These are phyloP conservation scores for Tangara arthus DNA, from an alignment of 2,797 vertebrate genomes.

Conservation along the genomic window DNA sequence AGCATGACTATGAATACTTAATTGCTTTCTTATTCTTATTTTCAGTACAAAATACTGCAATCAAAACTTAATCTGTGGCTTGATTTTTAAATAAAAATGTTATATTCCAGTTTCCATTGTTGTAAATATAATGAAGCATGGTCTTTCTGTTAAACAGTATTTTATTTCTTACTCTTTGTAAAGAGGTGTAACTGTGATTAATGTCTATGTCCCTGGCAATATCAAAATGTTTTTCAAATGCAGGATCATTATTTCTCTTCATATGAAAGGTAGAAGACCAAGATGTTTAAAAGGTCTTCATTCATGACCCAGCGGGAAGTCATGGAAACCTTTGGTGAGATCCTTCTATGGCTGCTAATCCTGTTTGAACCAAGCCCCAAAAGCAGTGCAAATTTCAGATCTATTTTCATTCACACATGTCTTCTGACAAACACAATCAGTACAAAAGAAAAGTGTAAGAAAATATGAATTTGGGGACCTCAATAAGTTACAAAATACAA, in stretches of 20 bases:
- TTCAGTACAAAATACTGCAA: constrained; percentile 45
- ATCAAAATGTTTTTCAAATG: constrained; percentile 19
- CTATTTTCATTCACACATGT: not conserved
- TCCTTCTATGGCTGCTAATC: not conserved
- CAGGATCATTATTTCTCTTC: constrained; percentile 3
- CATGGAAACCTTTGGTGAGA: not conserved
- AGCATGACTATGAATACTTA: constrained; percentile 52
- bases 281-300: not conserved
- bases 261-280: not conserved
- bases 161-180: not conserved
- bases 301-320: not conserved
- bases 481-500: not conserved
- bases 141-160: not conserved
- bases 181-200: constrained; percentile 6
- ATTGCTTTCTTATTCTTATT: constrained; percentile 66
- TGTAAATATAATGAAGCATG: constrained; percentile 31
- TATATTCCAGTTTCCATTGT: constrained; percentile 30
- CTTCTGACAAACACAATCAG: not conserved
- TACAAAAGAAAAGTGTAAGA: not conserved
- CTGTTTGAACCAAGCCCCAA: not conserved
- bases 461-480: not conserved
- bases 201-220: not conserved
- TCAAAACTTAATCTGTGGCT: constrained; percentile 49
- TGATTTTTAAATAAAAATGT: constrained; percentile 51
- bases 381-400: not conserved